Percentiles rank a stretch among this genome's conserved stretches.
Conservation (phyloP, 2,113 vertebrate species). For the Miniopterus natalensis region DNA sequence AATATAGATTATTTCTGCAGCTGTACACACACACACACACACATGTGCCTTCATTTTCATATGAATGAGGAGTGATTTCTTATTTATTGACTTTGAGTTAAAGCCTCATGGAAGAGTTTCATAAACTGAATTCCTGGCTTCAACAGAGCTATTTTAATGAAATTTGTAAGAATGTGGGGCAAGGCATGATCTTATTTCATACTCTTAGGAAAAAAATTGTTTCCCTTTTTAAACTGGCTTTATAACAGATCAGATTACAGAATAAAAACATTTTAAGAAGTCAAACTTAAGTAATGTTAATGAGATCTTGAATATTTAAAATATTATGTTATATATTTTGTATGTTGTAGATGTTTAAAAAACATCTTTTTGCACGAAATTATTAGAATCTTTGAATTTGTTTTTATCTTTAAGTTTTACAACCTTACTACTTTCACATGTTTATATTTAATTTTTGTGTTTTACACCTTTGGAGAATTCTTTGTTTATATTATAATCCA, state of each 20-base stretch:
- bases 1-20: constrained; percentile 28
- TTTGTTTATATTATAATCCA: neutral
- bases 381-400: constrained; percentile 12
- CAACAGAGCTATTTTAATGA: constrained; percentile 22
- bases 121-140: constrained; percentile 31
- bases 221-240: constrained; percentile 30
- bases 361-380: neutral
- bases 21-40: neutral
- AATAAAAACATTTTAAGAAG: constrained; percentile 16
- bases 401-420: neutral
- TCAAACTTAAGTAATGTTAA: constrained; percentile 33
- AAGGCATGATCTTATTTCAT: neutral
- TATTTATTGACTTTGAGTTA: neutral
- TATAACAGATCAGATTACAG: neutral
- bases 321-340: neutral
- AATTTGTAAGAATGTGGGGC: neutral
- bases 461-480: neutral
- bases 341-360: constrained; percentile 5
- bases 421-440: neutral
- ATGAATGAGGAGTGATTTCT: neutral
- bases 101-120: neutral
- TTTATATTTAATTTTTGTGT: neutral
- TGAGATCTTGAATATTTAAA: neutral
- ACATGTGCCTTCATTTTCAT: constrained; percentile 28
- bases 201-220: neutral